Conservation (phyloP, 2,797 vertebrate genomes). For the Xyrichtys novacula region DNA sequence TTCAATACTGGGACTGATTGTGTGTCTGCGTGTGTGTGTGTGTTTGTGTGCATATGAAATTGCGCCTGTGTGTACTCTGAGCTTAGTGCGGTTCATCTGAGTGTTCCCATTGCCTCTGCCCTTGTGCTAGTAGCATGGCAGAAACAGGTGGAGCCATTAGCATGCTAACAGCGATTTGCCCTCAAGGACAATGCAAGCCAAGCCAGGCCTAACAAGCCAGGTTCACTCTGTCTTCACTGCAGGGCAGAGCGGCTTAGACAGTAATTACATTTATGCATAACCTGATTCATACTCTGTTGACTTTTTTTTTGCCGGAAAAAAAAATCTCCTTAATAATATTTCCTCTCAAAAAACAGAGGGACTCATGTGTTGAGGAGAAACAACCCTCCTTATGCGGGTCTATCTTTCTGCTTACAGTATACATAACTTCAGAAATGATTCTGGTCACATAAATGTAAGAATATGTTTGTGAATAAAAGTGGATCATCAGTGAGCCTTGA, state of each 20-base stretch:
- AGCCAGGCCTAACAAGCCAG: slow-evolving; percentile 75
- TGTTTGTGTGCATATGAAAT: slow-evolving; percentile 22
- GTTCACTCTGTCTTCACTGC: slow-evolving; percentile 67
- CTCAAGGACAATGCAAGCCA: slow-evolving; percentile 79
- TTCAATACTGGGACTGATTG: slow-evolving; percentile 62
- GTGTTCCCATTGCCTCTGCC: slow-evolving; percentile 69
- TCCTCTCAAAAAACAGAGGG: slow-evolving; percentile 22
- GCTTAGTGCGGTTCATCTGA: slow-evolving; percentile 40
- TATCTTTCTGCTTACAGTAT: slow-evolving; percentile 1
- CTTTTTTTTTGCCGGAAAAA: slow-evolving; percentile 27
- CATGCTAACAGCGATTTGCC: slow-evolving; percentile 81
- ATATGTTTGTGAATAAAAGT: slow-evolving; percentile 42
- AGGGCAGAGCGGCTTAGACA: slow-evolving; percentile 59
- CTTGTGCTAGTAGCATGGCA: slow-evolving; percentile 74
- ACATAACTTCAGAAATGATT: slow-evolving; percentile 33
- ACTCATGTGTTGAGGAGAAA: slow-evolving; percentile 24
- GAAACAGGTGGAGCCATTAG: slow-evolving; percentile 82
- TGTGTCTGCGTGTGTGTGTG: slow-evolving; percentile 29
- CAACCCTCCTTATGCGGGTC: slow-evolving; percentile 17
- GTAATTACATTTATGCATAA: slow-evolving; percentile 64
- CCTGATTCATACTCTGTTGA: slow-evolving; percentile 23
- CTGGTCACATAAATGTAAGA: slow-evolving; percentile 47
- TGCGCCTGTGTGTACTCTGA: slow-evolving; percentile 43
- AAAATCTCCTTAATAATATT: slow-evolving; percentile 27
- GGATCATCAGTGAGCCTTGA: slow-evolving; percentile 47